Conservation (phyloP, 2,113 vertebrate genomes). For the Platichthys stellatus region DNA sequence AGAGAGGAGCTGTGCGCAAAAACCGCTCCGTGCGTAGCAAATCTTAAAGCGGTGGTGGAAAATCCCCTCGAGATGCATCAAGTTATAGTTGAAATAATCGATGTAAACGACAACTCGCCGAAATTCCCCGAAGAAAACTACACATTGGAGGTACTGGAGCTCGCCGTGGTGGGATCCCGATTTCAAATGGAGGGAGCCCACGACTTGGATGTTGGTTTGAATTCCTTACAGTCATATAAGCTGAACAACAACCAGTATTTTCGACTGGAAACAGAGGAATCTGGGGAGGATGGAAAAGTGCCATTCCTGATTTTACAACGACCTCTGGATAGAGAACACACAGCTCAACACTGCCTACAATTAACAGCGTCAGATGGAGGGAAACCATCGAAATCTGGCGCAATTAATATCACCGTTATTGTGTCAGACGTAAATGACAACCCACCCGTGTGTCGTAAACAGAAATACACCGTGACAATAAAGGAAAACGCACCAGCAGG, state of each 20-base stretch:
- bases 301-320: conserved; percentile 78
- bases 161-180: conserved; percentile 66
- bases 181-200: conserved; percentile 80
- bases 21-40: conserved; percentile 64
- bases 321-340: conserved; percentile 78
- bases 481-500: conserved; percentile 74
- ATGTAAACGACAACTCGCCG: conserved; percentile 80
- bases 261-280: conserved; percentile 78
- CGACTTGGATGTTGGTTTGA: conserved; percentile 76
- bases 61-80: conserved; percentile 83
- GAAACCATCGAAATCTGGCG: conserved; percentile 75
- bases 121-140: conserved; percentile 70
- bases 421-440: conserved; percentile 81
- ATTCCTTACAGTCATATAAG: conserved; percentile 77
- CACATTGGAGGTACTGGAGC: conserved; percentile 75
- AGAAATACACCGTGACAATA: conserved; percentile 73
- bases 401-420: conserved; percentile 71
- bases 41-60: conserved; percentile 78
- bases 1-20: conserved; percentile 80
- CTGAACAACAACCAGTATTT: conserved; percentile 76
- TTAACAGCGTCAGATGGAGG: conserved; percentile 81
- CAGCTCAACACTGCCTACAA: conserved; percentile 56
- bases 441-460: conserved; percentile 74
- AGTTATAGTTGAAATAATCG: conserved; percentile 74
- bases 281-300: conserved; percentile 79